Percentiles rank a stretch among this genome's conserved stretches.
phyloP scores from a whole-genome alignment of 2,888 invertebrate genomes.

The Drosophila neotestacea region DNA sequence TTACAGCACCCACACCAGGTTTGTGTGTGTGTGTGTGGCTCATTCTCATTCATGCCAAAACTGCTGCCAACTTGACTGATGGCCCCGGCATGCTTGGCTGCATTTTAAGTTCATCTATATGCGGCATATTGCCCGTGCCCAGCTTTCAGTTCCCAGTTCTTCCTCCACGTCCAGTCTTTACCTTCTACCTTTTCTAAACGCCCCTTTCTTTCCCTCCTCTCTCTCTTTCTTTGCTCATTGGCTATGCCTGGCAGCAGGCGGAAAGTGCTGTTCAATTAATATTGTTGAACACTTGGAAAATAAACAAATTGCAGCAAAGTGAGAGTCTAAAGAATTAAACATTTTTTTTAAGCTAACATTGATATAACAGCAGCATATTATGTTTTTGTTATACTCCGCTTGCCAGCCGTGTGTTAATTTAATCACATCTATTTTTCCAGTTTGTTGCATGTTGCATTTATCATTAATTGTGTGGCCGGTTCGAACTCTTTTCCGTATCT shows the following conservation, averaged over 20 bases:
- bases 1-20: slow-evolving; percentile 42
- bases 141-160: slow-evolving; percentile 34
- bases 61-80: slow-evolving; percentile 70
- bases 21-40: slow-evolving; percentile 41
- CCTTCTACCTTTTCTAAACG: slow-evolving; percentile 12
- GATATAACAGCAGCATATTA: slow-evolving; percentile 5
- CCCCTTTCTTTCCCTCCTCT: neutral
- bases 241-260: slow-evolving; percentile 49
- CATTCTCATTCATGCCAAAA: slow-evolving; percentile 76
- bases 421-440: slow-evolving; percentile 5
- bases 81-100: slow-evolving; percentile 80
- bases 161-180: slow-evolving; percentile 8
- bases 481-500: slow-evolving; percentile 9
- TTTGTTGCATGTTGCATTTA: slow-evolving; percentile 44
- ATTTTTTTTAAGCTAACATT: slow-evolving; percentile 10
- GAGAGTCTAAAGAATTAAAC: slow-evolving; percentile 2
- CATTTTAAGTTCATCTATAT: slow-evolving; percentile 82
- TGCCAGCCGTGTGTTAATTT: slow-evolving; percentile 42
- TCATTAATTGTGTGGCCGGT: slow-evolving; percentile 45
- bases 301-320: slow-evolving; percentile 53
- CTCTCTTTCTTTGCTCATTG: slow-evolving; percentile 33
- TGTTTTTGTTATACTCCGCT: slow-evolving; percentile 12
- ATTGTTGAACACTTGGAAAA: slow-evolving; percentile 53
- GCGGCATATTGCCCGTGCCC: slow-evolving; percentile 67
- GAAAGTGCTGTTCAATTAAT: slow-evolving; percentile 70